A percentile compares a stretch with the other conserved stretches of the same genome.
These are phyloP conservation scores for Pangasianodon hypophthalmus DNA, from an alignment of 2,113 vertebrate species.

Conservation along the genomic window DNA sequence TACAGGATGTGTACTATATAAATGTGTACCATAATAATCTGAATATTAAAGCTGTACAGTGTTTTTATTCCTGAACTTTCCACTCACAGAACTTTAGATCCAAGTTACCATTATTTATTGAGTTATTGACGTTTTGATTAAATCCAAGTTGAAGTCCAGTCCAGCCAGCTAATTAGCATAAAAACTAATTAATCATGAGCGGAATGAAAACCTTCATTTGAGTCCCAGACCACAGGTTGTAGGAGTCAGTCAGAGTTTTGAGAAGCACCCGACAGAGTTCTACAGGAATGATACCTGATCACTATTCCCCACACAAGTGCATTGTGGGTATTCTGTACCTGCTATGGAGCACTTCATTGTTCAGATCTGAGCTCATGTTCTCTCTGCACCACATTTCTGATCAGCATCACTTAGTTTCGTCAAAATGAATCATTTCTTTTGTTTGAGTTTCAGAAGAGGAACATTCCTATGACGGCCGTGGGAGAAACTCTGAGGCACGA, in stretches of 20 bases:
- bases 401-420: not conserved
- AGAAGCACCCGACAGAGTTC: not conserved
- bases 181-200: no score
- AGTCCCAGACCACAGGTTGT: not conserved
- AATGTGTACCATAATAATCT: no score
- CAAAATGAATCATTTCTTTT: not conserved
- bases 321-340: not conserved
- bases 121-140: no score
- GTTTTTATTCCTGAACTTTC: no score
- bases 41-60: no score
- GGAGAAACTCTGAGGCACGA: conserved; percentile 15
- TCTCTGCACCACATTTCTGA: not conserved
- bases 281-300: not conserved
- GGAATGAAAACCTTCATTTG: no score
- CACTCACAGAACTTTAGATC: no score
- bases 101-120: no score
- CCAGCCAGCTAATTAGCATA: no score
- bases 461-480: conserved; percentile 58
- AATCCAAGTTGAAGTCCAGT: no score
- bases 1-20: not conserved
- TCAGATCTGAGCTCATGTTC: not conserved
- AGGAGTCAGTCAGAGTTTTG: no score
- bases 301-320: not conserved
- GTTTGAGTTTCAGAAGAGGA: conserved; percentile 51
- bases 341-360: not conserved